phyloP scores from a whole-genome alignment of 1,140 invertebrate genomes.

The Bilobella aurantiaca region DNA sequence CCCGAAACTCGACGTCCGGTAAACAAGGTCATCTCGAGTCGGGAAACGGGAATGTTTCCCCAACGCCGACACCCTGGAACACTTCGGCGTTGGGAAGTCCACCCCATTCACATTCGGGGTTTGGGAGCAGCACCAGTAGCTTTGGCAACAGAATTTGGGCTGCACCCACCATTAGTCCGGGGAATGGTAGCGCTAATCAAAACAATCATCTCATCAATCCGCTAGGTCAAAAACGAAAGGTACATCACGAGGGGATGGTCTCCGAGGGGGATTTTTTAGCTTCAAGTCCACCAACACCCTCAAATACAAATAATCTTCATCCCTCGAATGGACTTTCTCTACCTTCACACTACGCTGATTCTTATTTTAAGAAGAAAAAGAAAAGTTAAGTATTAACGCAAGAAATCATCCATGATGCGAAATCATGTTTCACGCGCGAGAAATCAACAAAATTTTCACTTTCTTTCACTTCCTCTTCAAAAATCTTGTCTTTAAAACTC shows the following conservation, averaged over 20 bases:
- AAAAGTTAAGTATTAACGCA: too few species aligned
- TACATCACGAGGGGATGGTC: constrained; percentile 37
- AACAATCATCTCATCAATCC: constrained; percentile 36
- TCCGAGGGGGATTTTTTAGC: constrained; percentile 26
- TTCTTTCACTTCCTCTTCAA: too few species aligned
- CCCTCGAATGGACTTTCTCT: constrained; percentile 30
- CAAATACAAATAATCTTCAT: not conserved
- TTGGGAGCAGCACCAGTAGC: constrained; percentile 27
- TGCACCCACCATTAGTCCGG: constrained; percentile 30
- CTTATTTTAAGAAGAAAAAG: constrained; percentile 45
- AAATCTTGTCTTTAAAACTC: too few species aligned
- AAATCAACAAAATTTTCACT: too few species aligned
- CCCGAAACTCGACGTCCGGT: constrained; percentile 13
- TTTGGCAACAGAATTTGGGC: constrained; percentile 34
- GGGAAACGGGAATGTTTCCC: constrained; percentile 35
- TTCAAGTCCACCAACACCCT: not conserved
- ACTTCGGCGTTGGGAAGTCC: constrained; percentile 34
- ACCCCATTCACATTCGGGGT: constrained; percentile 24
- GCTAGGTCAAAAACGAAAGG: constrained; percentile 45
- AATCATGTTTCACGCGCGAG: too few species aligned
- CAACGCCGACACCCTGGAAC: constrained; percentile 33
- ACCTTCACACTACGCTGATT: constrained; percentile 50
- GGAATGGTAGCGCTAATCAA: too few species aligned
- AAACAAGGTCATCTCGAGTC: constrained; percentile 32
- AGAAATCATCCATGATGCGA: too few species aligned